phyloP scores from a whole-genome alignment of 2,113 vertebrate species.

The Chaetura pelagica region DNA sequence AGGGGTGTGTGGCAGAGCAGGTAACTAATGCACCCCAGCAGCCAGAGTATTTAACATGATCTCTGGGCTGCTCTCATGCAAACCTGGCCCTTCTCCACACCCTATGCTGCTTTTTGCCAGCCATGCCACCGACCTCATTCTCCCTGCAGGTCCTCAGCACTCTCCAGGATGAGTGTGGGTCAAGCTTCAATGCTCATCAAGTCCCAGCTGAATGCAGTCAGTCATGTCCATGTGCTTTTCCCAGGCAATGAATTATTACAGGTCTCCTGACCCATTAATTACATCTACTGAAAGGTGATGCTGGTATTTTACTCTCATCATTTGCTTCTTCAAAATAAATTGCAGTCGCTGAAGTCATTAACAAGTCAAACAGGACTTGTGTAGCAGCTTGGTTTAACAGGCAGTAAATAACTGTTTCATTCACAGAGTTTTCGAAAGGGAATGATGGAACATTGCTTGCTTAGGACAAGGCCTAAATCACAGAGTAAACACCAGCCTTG shows the following conservation, averaged over 20 bases:
- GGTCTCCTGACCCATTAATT: background rate
- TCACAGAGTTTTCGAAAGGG: background rate
- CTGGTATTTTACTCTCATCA: background rate
- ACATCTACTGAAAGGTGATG: background rate
- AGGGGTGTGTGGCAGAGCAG: background rate
- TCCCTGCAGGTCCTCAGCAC: background rate
- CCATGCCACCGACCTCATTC: rapidly evolving
- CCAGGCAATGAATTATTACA: background rate
- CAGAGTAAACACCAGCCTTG: background rate
- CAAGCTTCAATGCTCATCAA: background rate
- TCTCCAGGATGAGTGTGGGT: background rate
- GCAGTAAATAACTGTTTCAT: background rate
- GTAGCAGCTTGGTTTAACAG: background rate
- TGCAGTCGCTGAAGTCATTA: background rate
- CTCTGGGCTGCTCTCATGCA: background rate
- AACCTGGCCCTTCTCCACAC: background rate
- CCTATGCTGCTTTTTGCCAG: background rate
- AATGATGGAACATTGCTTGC: background rate
- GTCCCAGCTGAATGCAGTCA: rapidly evolving
- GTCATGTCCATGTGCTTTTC: rapidly evolving
- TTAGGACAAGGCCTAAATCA: background rate
- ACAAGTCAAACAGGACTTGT: background rate
- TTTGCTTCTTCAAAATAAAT: background rate
- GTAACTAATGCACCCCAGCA: background rate
- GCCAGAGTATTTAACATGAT: background rate